Evolutionary conservation across 2,888 invertebrate species (phyloP).

Genomic region (Sarcophaga rosellei): DNA sequence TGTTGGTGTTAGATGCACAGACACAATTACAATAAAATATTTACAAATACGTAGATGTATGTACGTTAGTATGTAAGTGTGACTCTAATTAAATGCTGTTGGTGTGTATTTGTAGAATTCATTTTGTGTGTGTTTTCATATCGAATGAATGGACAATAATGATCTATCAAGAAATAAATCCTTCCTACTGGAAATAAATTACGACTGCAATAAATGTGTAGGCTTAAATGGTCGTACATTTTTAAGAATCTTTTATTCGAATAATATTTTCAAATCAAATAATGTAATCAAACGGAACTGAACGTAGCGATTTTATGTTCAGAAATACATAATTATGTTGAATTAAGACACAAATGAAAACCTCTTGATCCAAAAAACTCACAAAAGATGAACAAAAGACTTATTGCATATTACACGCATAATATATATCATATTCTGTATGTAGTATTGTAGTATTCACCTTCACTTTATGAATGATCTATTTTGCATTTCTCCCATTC

Average conservation of each 20-base stretch:
- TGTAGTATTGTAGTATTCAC: too few species aligned
- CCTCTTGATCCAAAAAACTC: too few species aligned
- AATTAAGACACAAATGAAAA: too few species aligned
- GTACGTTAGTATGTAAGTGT: not conserved
- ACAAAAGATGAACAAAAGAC: too few species aligned
- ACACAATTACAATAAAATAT: not conserved
- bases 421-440: too few species aligned
- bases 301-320: too few species aligned
- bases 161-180: conserved; percentile 32
- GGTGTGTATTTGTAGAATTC: not conserved
- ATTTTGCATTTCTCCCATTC: too few species aligned
- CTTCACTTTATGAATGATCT: too few species aligned
- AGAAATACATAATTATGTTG: too few species aligned
- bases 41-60: not conserved
- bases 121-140: not conserved
- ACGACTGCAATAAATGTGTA: not conserved
- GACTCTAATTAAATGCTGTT: not conserved
- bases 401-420: too few species aligned
- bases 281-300: too few species aligned
- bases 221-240: not conserved
- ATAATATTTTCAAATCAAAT: not conserved
- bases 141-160: conserved; percentile 33
- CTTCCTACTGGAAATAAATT: not conserved
- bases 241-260: not conserved
- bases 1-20: not conserved